Evolutionary conservation across 2,797 vertebrate species (phyloP).

Genomic region (Dromococcyx pavoninus): DNA sequence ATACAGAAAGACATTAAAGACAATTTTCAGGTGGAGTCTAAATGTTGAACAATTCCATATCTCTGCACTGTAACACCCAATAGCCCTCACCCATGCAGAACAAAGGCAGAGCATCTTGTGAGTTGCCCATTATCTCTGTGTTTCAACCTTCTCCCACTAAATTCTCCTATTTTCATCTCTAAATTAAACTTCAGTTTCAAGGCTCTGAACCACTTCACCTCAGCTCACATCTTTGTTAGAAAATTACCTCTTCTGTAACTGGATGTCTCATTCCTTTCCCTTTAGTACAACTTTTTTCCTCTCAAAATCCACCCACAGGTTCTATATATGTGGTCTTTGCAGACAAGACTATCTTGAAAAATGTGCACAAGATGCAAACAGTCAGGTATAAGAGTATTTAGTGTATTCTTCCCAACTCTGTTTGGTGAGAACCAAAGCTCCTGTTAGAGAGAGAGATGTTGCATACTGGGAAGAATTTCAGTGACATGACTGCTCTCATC

Average conservation of each 20-base stretch:
- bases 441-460: too few species aligned
- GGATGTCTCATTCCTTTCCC: background rate
- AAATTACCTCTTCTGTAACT: background rate
- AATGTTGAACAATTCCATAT: background rate
- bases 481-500: too few species aligned
- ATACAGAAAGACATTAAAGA: background rate
- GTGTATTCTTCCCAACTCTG: too few species aligned
- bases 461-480: too few species aligned
- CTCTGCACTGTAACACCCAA: background rate
- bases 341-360: too few species aligned
- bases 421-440: too few species aligned
- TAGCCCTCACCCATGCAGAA: background rate
- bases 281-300: background rate
- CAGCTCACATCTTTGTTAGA: background rate
- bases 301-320: background rate
- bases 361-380: too few species aligned
- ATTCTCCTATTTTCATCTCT: background rate
- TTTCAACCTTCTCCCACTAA: background rate
- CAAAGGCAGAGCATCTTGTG: background rate
- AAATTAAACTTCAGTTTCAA: background rate
- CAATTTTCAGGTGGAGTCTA: background rate
- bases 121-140: rapidly evolving
- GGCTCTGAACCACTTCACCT: background rate
- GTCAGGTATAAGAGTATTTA: too few species aligned
- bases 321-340: rapidly evolving